Percentiles rank a stretch among this genome's conserved stretches.
These are phyloP conservation scores for Acheta domesticus DNA, from an alignment of 2,888 invertebrate species.

Conservation along the genomic window DNA sequence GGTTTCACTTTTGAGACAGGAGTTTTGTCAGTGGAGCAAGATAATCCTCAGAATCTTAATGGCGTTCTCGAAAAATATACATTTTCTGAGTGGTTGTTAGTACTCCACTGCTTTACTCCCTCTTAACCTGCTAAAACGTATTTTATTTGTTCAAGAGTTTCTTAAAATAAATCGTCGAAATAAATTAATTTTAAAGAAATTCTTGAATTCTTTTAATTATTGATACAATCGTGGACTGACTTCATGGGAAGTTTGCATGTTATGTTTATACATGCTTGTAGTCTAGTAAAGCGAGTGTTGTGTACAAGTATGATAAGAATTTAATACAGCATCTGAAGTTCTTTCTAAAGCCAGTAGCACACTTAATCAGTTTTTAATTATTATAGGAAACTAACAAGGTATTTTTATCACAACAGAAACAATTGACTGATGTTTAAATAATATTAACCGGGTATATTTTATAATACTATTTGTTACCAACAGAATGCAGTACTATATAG, in stretches of 20 bases:
- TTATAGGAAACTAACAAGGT: slow-evolving; percentile 26
- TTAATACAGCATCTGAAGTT: neutral
- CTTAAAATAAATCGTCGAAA: neutral
- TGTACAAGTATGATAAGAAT: no score
- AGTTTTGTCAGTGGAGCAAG: neutral
- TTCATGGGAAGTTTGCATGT: slow-evolving; percentile 1
- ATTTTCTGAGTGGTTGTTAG: neutral
- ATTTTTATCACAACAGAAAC: slow-evolving; percentile 26
- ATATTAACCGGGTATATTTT: slow-evolving; percentile 26
- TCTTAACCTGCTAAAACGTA: neutral
- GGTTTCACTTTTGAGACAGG: neutral
- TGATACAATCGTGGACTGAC: neutral
- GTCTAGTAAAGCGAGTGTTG: neutral
- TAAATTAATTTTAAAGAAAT: neutral
- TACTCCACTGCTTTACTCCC: neutral
- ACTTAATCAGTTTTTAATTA: slow-evolving; percentile 9
- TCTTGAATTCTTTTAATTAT: neutral
- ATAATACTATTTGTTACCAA: slow-evolving; percentile 27
- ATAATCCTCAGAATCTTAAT: neutral
- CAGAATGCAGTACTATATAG: slow-evolving; percentile 23
- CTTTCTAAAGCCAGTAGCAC: slow-evolving; percentile 8
- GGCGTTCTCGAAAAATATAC: slow-evolving; percentile 1
- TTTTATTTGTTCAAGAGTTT: neutral
- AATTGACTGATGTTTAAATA: slow-evolving; percentile 27
- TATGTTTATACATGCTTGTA: neutral